Percentiles rank a stretch among this genome's conserved stretches.
Conservation (phyloP, 2,888 invertebrate genomes). For the Ypsolopha sequella region DNA sequence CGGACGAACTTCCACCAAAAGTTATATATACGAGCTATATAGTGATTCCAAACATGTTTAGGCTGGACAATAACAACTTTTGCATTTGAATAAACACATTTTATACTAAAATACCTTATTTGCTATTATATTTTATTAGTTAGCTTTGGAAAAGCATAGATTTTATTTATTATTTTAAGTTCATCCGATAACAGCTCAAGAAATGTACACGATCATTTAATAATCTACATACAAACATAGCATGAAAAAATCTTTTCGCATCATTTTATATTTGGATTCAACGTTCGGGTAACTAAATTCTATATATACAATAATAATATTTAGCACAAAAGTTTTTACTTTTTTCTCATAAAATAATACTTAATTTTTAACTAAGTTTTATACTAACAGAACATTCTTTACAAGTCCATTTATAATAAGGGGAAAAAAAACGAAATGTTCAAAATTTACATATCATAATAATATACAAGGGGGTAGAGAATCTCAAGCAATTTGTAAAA, state of each 20-base stretch:
- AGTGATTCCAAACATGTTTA: not conserved
- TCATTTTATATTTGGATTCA: slow-evolving; percentile 57
- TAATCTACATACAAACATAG: slow-evolving; percentile 30
- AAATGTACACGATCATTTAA: slow-evolving; percentile 27
- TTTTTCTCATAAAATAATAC: slow-evolving; percentile 21
- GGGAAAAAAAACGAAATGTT: slow-evolving; percentile 45
- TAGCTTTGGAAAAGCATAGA: not conserved
- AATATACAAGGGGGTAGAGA: slow-evolving; percentile 37
- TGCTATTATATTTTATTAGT: not conserved
- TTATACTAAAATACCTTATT: not conserved
- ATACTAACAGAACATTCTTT: slow-evolving; percentile 41
- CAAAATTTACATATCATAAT: slow-evolving; percentile 61
- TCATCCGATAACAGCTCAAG: slow-evolving; percentile 33
- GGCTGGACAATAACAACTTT: slow-evolving; percentile 1
- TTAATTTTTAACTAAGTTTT: slow-evolving; percentile 35
- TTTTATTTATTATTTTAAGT: slow-evolving; percentile 9
- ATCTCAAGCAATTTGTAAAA: slow-evolving; percentile 29
- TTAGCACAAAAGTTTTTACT: slow-evolving; percentile 30
- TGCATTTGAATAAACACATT: not conserved
- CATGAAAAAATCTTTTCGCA: slow-evolving; percentile 32
- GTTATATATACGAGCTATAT: not conserved
- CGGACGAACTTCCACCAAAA: slow-evolving; percentile 7
- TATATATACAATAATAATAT: slow-evolving; percentile 57
- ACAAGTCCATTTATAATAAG: slow-evolving; percentile 33
- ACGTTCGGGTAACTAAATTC: slow-evolving; percentile 58